A percentile compares a stretch with the other conserved stretches of the same genome.
Conservation (phyloP, 2,113 vertebrate species). For the Otis tarda region DNA sequence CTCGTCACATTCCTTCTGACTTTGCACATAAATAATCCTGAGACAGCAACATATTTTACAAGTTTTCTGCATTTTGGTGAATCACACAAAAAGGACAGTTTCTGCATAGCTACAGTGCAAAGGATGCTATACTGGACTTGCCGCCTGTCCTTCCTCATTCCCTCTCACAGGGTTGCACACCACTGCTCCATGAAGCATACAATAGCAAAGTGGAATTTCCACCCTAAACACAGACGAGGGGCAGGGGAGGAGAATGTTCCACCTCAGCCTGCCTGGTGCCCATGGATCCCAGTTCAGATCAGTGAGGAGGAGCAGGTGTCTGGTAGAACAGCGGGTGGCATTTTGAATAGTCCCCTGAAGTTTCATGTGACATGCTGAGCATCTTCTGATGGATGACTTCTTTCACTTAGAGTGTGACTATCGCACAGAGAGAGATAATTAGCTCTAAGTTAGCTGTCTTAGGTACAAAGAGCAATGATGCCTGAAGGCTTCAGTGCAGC, state of each 20-base stretch:
- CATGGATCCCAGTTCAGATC: neutral
- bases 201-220: neutral
- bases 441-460: slow-evolving; percentile 1
- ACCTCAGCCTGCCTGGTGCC: neutral
- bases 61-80: neutral
- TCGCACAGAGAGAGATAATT: neutral
- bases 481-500: neutral
- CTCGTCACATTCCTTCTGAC: neutral
- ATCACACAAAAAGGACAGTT: neutral
- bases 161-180: neutral
- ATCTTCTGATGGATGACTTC: neutral
- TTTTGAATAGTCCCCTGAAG: neutral
- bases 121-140: neutral
- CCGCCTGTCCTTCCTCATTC: fast-evolving
- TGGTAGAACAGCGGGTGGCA: neutral
- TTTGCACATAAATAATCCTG: neutral
- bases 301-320: neutral
- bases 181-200: neutral
- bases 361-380: neutral
- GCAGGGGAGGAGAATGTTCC: neutral
- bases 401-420: neutral
- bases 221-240: neutral
- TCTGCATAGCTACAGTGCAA: neutral
- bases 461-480: neutral
- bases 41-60: neutral